A percentile compares a stretch with the other conserved stretches of the same genome.
Conservation (phyloP, 1,140 invertebrate species). For the Hetaerina americana region DNA sequence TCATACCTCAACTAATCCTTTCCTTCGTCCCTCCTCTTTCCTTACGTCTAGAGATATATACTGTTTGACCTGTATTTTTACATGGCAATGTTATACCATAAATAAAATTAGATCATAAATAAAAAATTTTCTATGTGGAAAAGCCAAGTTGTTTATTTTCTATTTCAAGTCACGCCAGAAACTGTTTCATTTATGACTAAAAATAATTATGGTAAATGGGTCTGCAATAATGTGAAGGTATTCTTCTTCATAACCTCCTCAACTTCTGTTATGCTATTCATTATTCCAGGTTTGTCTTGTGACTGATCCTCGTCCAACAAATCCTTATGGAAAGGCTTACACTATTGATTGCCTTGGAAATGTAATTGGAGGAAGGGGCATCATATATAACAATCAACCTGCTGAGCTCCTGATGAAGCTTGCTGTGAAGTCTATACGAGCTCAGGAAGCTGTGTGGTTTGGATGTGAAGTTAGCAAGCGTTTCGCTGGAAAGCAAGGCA, state of each 20-base stretch:
- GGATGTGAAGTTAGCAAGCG: conserved; percentile 80
- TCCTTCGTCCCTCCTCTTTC: no score
- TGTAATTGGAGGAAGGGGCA: conserved; percentile 57
- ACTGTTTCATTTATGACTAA: conserved; percentile 6
- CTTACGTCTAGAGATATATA: no score
- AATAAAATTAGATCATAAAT: neutral
- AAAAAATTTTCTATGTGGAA: neutral
- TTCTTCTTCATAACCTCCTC: neutral
- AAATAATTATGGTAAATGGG: no score
- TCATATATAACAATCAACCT: conserved; percentile 80
- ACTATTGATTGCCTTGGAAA: conserved; percentile 82
- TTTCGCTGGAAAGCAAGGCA: conserved; percentile 65
- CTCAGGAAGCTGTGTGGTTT: conserved; percentile 81
- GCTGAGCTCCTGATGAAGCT: conserved; percentile 59
- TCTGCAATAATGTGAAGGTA: no score
- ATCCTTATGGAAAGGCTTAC: conserved; percentile 62
- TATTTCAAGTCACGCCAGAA: neutral
- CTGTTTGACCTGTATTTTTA: no score
- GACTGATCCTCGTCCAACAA: conserved; percentile 64
- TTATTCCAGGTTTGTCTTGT: conserved; percentile 59
- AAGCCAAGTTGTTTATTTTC: neutral
- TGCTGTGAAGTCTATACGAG: conserved; percentile 60
- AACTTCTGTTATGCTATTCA: neutral
- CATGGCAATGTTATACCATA: no score
- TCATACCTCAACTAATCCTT: no score